Evolutionary conservation across 2,113 vertebrate species (phyloP).

Genomic region (Pedetes capensis): DNA sequence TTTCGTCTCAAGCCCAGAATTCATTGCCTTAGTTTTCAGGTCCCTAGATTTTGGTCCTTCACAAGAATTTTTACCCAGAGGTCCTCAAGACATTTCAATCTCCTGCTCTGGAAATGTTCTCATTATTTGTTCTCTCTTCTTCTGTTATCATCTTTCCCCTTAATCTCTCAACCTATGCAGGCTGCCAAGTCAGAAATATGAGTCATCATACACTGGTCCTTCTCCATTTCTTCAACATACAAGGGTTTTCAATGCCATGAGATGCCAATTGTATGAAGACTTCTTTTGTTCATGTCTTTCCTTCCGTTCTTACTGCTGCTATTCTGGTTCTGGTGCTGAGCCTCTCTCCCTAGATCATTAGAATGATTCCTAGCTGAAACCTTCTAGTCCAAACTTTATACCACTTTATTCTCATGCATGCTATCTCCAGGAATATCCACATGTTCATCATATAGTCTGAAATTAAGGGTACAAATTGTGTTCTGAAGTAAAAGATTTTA

Average conservation of each 20-base stretch:
- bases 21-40: background rate
- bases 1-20: background rate
- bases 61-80: background rate
- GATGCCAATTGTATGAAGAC: background rate
- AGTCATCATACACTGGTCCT: background rate
- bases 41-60: background rate
- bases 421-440: background rate
- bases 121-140: background rate
- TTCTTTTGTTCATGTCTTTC: background rate
- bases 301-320: background rate
- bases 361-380: background rate
- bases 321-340: background rate
- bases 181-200: background rate
- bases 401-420: background rate
- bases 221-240: background rate
- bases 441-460: slow-evolving; percentile 10
- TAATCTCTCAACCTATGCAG: background rate
- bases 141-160: background rate
- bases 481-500: slow-evolving; percentile 26
- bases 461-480: background rate
- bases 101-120: background rate
- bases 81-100: background rate
- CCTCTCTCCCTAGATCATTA: background rate
- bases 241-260: background rate
- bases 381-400: background rate